phyloP scores from a whole-genome alignment of 2,888 invertebrate species.

The Eledona agricola region DNA sequence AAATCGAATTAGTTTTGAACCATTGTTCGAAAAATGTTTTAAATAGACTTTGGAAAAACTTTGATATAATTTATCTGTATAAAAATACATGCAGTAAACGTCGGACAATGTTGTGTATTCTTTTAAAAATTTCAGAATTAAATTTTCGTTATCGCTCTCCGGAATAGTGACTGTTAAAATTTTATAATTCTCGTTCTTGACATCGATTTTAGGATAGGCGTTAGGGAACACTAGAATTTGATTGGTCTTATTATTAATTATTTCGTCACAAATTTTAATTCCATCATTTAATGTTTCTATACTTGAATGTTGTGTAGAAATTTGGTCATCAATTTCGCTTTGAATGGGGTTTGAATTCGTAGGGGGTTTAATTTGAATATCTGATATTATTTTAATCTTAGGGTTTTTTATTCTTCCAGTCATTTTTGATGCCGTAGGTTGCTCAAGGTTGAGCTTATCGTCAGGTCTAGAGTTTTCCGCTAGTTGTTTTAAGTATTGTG shows the following conservation, averaged over 20 bases:
- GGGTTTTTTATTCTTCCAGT: too few relatives aligned
- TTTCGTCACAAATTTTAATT: neutral
- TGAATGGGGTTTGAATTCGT: too few relatives aligned
- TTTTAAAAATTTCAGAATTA: neutral
- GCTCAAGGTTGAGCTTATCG: constrained; percentile 3
- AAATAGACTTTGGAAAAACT: neutral
- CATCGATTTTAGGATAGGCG: constrained; percentile 4
- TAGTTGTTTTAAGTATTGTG: constrained; percentile 7
- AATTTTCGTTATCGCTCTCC: neutral
- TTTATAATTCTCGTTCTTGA: neutral
- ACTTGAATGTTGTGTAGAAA: constrained; percentile 1
- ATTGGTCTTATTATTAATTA: neutral
- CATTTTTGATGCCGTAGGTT: too few relatives aligned
- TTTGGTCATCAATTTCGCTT: too few relatives aligned
- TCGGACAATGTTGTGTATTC: neutral
- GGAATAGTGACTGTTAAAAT: neutral
- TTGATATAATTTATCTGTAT: neutral
- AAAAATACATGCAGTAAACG: neutral
- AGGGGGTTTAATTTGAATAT: too few relatives aligned
- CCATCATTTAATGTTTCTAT: neutral
- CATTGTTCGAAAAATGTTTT: neutral
- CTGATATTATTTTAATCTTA: too few relatives aligned
- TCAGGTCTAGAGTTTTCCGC: neutral
- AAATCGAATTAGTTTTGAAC: neutral
- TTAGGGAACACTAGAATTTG: constrained; percentile 2